Evolutionary conservation across 2,113 vertebrate genomes (phyloP).

Genomic region (Ramphastos sulfuratus): DNA sequence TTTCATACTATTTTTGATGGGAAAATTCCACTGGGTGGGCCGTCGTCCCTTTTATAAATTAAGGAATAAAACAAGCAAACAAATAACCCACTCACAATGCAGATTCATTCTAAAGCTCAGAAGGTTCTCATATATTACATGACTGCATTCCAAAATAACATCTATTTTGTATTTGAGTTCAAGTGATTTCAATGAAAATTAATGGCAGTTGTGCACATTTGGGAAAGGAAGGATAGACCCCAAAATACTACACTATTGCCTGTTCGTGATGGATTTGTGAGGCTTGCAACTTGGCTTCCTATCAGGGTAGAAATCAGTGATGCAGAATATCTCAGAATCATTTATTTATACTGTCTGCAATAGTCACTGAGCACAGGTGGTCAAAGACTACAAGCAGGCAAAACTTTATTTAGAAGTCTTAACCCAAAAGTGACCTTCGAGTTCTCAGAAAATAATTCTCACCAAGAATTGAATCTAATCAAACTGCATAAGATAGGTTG

Average conservation of each 20-base stretch:
- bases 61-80: slow-evolving; percentile 59
- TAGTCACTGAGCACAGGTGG: not conserved
- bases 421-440: not conserved
- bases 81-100: slow-evolving; percentile 26
- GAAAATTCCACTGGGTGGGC: slow-evolving; percentile 68
- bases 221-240: not conserved
- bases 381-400: not conserved
- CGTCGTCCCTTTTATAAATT: slow-evolving; percentile 39
- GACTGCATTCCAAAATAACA: not conserved
- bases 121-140: slow-evolving; percentile 26
- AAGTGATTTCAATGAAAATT: slow-evolving; percentile 36
- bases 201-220: slow-evolving; percentile 26
- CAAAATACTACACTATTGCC: not conserved
- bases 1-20: slow-evolving; percentile 63
- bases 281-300: not conserved
- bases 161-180: slow-evolving; percentile 20
- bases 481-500: not conserved
- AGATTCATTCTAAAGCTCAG: slow-evolving; percentile 10
- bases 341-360: slow-evolving; percentile 13
- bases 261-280: slow-evolving; percentile 3
- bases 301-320: slow-evolving; percentile 10
- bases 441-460: slow-evolving; percentile 34
- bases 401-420: slow-evolving; percentile 24
- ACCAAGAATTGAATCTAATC: slow-evolving; percentile 1
- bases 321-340: not conserved